Conservation (phyloP, 1,140 invertebrate genomes). For the Formica selysi region DNA sequence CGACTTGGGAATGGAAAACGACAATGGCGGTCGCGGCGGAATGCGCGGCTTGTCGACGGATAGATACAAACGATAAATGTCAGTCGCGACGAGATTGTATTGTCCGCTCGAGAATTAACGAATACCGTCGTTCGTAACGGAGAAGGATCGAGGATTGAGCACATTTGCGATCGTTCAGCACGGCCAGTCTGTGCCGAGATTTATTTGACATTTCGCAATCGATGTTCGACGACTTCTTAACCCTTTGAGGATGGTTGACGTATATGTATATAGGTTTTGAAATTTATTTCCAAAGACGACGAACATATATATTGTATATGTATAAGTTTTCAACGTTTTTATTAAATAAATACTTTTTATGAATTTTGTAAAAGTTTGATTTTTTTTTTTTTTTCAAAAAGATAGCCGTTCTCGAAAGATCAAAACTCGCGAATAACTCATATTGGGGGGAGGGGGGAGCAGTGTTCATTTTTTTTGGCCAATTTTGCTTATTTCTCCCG, state of each 20-base stretch:
- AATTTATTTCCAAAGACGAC: no score
- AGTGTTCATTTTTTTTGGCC: neutral
- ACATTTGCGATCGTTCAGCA: neutral
- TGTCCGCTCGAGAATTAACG: slow-evolving; percentile 39
- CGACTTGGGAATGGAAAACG: slow-evolving; percentile 45
- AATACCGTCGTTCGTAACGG: slow-evolving; percentile 5
- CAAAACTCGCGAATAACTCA: no score
- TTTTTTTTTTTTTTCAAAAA: no score
- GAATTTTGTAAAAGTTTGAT: no score
- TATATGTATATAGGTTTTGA: no score
- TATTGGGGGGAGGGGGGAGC: no score
- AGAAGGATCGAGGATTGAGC: slow-evolving; percentile 2
- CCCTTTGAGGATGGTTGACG: no score
- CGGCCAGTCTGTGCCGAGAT: neutral
- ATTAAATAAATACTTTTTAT: no score
- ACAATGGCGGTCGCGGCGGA: slow-evolving; percentile 50
- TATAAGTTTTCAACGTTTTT: no score
- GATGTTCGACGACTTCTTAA: neutral
- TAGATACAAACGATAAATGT: slow-evolving; percentile 52
- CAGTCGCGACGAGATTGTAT: slow-evolving; percentile 36
- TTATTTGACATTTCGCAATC: neutral
- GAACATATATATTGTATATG: no score
- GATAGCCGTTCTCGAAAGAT: no score
- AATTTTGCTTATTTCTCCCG: slow-evolving; percentile 8
- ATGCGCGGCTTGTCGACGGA: slow-evolving; percentile 61